phyloP scores from a whole-genome alignment of 2,888 invertebrate species.

The Cerceris rybyensis region DNA sequence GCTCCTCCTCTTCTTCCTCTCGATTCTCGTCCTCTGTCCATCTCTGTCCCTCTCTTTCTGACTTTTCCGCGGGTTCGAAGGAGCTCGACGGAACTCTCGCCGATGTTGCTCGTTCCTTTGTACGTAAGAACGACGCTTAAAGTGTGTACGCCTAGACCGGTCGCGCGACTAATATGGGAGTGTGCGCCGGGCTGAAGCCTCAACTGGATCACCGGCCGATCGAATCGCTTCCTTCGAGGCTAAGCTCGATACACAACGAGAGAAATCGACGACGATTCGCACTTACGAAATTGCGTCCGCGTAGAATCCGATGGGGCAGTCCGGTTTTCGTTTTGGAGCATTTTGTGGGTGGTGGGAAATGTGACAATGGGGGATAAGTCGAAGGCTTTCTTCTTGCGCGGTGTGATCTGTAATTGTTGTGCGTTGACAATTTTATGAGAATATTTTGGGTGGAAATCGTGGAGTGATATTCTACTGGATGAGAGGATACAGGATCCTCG shows the following conservation, averaged over 20 bases:
- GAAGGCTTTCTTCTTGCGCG: too few species aligned
- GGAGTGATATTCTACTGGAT: too few species aligned
- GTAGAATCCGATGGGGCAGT: too few species aligned
- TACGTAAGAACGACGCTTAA: constrained; percentile 62
- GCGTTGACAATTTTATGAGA: too few species aligned
- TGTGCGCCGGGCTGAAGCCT: constrained; percentile 67
- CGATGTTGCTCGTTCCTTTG: constrained; percentile 30
- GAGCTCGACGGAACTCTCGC: constrained; percentile 37
- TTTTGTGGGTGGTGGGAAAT: too few species aligned
- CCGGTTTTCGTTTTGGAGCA: too few species aligned
- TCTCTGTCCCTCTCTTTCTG: constrained; percentile 22
- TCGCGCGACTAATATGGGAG: constrained; percentile 75
- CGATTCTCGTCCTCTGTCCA: background rate
- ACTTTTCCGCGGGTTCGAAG: constrained; percentile 26
- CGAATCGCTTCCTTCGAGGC: constrained; percentile 54
- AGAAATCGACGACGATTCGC: background rate
- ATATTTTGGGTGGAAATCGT: too few species aligned
- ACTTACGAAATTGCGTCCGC: too few species aligned
- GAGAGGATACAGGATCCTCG: too few species aligned
- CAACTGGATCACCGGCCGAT: constrained; percentile 73
- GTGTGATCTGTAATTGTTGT: too few species aligned
- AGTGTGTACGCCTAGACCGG: constrained; percentile 76
- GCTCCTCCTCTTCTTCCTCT: too few species aligned
- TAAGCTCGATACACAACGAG: constrained; percentile 40
- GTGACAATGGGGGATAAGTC: too few species aligned